Evolutionary conservation across 2,797 vertebrate genomes (phyloP), one percentile per base, ranked within the genome.

Genomic region (Silurus aristotelis): DNA sequence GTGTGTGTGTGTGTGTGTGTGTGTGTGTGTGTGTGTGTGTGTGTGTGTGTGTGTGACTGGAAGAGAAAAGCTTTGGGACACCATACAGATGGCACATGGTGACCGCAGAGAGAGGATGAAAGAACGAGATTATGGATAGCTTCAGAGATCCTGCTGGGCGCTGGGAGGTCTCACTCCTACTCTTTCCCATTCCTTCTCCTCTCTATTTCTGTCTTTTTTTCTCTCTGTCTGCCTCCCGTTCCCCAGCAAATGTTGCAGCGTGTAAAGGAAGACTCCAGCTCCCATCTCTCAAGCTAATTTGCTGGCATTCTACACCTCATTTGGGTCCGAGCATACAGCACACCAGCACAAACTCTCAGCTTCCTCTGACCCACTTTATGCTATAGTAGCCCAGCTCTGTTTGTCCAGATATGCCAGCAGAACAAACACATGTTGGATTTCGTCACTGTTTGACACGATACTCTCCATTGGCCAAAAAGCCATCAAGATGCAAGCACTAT

Each of bases 221-320:
- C 61, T 17, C 61, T 80, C 78, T 48, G 14, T 6, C 73, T 81
- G 31, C 72, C 83, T 68, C 17, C 43, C 27, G 43, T 38, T 77
- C 73, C 19, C 46, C 38, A 71, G 20, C 3, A 68, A 82, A 68
- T 82, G 80, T 78, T 71, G n/a, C 56, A 83, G 70, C 79, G 73
- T 17, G 17, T 86, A 60, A 71, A 55, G 27, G 12, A 58, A 84
- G 86, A 88, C 92, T 93, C 78, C 60, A 73, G 90, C 92, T 94
- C 93, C 93, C 58, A 79, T 86, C 88, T 93, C 60, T 91, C 93
- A 92, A 94, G 93, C 91, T 94, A 92, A 95, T 95, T 95, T 95
- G 92, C 93, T 94, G 93, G 91, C 92, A 94, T 95, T 95, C 94
- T 93, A 94, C 93, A 94, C 91, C 93, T 94, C 93, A 94, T 95